Conservation (phyloP, 2,888 invertebrate genomes). For the Glaucopsyche alexis region DNA sequence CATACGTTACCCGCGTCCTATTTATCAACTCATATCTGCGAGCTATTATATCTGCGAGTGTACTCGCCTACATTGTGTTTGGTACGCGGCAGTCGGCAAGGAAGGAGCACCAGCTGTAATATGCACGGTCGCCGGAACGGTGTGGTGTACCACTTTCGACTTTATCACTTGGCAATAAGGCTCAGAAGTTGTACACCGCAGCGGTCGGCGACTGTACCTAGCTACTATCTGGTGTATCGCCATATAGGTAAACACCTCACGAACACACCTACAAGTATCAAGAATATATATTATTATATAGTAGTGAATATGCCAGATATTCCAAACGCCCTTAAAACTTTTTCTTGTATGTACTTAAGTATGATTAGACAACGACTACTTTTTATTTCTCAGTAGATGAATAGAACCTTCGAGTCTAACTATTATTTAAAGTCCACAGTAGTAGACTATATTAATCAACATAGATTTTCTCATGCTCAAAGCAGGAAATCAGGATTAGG, state of each 20-base stretch:
- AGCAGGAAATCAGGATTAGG: background rate
- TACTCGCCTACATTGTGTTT: background rate
- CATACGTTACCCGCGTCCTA: no score
- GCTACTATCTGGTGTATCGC: background rate
- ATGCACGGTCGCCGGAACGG: no score
- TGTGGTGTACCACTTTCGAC: no score
- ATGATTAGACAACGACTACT: background rate
- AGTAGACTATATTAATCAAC: background rate
- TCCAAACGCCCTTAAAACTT: background rate
- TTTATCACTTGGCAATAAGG: no score
- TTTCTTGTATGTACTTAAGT: background rate
- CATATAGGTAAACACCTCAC: background rate
- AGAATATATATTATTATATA: no score
- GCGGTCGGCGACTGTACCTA: background rate
- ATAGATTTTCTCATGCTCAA: conserved; percentile 2
- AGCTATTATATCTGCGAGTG: background rate
- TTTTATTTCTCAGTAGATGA: background rate
- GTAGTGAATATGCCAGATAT: background rate
- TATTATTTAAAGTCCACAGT: background rate
- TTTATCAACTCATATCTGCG: no score
- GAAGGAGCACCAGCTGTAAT: background rate
- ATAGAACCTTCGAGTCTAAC: background rate
- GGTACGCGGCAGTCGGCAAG: background rate
- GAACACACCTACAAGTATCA: background rate
- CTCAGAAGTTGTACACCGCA: no score